Base-by-base conservation (phyloP, 2,113 vertebrate species). In the Myiozetetes cayanensis region DNA sequence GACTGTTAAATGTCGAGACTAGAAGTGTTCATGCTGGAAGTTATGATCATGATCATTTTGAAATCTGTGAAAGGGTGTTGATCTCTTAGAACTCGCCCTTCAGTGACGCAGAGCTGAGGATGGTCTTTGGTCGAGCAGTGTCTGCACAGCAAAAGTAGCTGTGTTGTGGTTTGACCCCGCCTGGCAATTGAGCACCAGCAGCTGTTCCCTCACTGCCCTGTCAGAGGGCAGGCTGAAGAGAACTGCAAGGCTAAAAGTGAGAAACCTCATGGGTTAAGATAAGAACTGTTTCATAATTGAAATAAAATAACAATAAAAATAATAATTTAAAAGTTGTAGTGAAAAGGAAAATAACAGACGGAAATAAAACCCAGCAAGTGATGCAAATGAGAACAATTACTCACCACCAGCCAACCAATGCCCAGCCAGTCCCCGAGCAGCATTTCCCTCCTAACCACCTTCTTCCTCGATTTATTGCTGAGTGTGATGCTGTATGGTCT, bases 51-150 rank as follows among this genome's bases (percentile, higher is more conserved):
- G 41, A 41, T 50, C 2, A 22, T 65, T 81, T 52, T 92, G 41
- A 75, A 68, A 19, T 79, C 61, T 41, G 0, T 59, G 62, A 12
- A 62, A 53, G 27, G 4, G 16, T 24, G 15, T 17, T 50, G 24
- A 2, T 58, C 78, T 71, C 44, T 85, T 85, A 44, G 46, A 62
- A 53, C 31, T 82, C 1, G 0, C 20, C 55, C 21, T 14, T 71
- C 8, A 44, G 25, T 49, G 33, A 55, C 66, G 58, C 67, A 52
- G 62, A 65, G 21, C 20, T 75, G 86, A 81, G 33, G 39, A 31
- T 39, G 62, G 16, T 43, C 28, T 82, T 28, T 0, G 7, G 43
- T 28, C 0, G 1, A 0, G 3, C 33, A 39, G 27, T 33, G 28
- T 25, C 19, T 30, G 31, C 2, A 3, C 43, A 66, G 43, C 25